Conservation (phyloP, 2,797 vertebrate species). For the Pelodytes ibericus region DNA sequence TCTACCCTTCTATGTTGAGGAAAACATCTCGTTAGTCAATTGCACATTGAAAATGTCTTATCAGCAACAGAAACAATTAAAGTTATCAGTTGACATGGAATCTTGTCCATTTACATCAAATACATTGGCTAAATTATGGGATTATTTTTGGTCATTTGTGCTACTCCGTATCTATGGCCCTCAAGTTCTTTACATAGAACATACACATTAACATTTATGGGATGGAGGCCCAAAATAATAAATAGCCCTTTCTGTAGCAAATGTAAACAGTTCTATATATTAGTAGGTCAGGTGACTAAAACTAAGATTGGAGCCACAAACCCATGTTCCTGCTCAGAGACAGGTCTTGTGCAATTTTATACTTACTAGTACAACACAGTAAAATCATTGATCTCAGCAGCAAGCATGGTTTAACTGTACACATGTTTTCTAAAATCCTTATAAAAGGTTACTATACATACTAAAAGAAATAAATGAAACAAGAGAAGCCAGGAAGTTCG, state of each 20-base stretch:
- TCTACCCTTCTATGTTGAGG: too few relatives aligned
- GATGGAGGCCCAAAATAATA: conserved; percentile 25
- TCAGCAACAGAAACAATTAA: background rate
- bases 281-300: conserved; percentile 4
- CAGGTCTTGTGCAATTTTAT: conserved; percentile 28
- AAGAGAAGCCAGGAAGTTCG: conserved; percentile 2
- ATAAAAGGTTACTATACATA: background rate
- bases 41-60: background rate
- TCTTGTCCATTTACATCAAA: background rate
- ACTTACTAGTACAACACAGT: conserved; percentile 17
- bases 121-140: too few relatives aligned
- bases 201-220: background rate
- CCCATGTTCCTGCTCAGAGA: conserved; percentile 14
- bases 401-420: conserved; percentile 35
- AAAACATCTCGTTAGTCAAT: background rate
- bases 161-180: background rate
- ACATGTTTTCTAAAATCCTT: background rate
- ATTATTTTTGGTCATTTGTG: too few relatives aligned
- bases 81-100: background rate
- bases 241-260: conserved; percentile 51
- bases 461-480: background rate
- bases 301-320: conserved; percentile 5
- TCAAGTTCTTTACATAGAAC: background rate
- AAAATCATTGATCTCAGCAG: conserved; percentile 37
- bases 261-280: conserved; percentile 55